Base-by-base conservation (phyloP, 1,140 invertebrate species). In the Pseudomyrmex gracilis region DNA sequence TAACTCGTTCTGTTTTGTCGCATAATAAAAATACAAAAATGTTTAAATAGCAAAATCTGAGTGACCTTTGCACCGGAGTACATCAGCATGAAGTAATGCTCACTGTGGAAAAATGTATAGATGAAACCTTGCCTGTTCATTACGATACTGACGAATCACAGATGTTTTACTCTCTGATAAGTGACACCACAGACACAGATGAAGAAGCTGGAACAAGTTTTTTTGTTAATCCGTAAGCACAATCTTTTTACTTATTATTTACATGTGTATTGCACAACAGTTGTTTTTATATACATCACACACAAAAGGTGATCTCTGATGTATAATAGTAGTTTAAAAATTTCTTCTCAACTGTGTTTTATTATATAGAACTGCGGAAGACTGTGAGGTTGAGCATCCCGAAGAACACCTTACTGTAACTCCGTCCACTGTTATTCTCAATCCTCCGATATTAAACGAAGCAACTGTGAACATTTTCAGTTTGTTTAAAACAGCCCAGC, bases 131-230 rank as follows among this genome's bases (percentile, higher is more conserved):
- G 34, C 91, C 93, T 4, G 89, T 94, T 24, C 87, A 94, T 58
- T 90, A 92, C 4, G 93, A 94, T 24, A 91, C 90, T 80, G 91
- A 94, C 76, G 93, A 94, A 63, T 92, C 94, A 5, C 91, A 93
- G 47, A 89, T 91, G 67, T 94, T 92, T 86, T 91, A 94, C 80
- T 94, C 94, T 9, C 85, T 94, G 3, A 91, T 90, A 66, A 94
- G 92, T 57, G 93, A 93, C 12, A 90, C 86, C 67, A 93, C 90
- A 55, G 89, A 90, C 47, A 63, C 91, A 45, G 90, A 90, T 12
- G 90, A 91, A 45, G 74, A 87, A 3, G 90, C 82, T 55, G 92
- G 90, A 58, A 90, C 93, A 86, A 91, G 93, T 85, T 93, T 90
- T 80, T 89, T 93, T 73, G 89, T 91, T 45, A 86, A 78, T 10